These are phyloP conservation scores for Aurelia aurita complex sp. Pacific DNA, from an alignment of 30 jellyfish, hydroid and myxozoan genomes.

Conservation along the genomic window DNA sequence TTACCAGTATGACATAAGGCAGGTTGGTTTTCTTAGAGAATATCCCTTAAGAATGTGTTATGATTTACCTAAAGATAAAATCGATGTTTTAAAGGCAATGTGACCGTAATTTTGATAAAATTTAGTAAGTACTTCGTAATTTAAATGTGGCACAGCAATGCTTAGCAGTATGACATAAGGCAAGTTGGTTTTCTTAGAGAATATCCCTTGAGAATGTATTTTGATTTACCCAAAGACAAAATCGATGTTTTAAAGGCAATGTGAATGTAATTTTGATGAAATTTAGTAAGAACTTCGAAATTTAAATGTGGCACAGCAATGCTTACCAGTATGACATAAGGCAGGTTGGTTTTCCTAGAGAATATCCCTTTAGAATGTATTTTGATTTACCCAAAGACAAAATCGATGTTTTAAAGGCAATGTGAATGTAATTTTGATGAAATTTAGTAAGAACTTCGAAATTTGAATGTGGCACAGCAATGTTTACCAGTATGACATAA, in stretches of 20 bases:
- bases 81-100: neutral
- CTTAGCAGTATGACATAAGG: slow-evolving; percentile 49
- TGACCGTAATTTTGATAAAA: too few species aligned
- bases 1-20: slow-evolving; percentile 57
- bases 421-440: too few species aligned
- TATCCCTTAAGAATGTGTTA: slow-evolving; percentile 61
- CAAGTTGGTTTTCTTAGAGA: slow-evolving; percentile 49
- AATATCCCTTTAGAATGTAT: slow-evolving; percentile 52
- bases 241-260: neutral
- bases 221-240: slow-evolving; percentile 74
- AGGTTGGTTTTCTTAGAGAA: slow-evolving; percentile 40
- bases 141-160: slow-evolving; percentile 71
- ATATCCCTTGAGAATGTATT: slow-evolving; percentile 60
- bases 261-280: too few species aligned
- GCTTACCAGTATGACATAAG: slow-evolving; percentile 55
- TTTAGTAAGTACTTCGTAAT: too few species aligned
- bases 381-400: slow-evolving; percentile 79
- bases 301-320: slow-evolving; percentile 69
- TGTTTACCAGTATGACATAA: slow-evolving; percentile 53
- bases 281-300: too few species aligned
- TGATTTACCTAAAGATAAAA: slow-evolving; percentile 74
- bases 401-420: neutral
- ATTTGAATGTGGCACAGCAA: slow-evolving; percentile 72
- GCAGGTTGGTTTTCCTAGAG: slow-evolving; percentile 46
- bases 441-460: too few species aligned